Evolutionary conservation across 2,113 vertebrate genomes (phyloP).

Genomic region (Nipponia nippon): DNA sequence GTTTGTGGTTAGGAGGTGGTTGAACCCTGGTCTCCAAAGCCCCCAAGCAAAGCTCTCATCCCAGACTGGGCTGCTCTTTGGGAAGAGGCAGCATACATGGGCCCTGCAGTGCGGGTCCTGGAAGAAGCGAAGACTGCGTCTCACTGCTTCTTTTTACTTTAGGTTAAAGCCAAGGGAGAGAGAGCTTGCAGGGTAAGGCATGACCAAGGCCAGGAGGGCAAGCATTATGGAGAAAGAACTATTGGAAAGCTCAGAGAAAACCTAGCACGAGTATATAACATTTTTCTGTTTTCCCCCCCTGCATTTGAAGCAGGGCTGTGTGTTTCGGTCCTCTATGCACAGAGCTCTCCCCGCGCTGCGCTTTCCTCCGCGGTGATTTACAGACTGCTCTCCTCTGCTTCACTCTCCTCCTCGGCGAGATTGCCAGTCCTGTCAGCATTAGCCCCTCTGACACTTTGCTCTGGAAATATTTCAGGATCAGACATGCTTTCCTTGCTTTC

Average conservation of each 20-base stretch:
- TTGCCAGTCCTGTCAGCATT: constrained; percentile 55
- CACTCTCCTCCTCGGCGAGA: neutral
- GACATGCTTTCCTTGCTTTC: constrained; percentile 11
- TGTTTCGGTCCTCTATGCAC: neutral
- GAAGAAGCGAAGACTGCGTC: fast-evolving
- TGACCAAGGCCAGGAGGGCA: neutral
- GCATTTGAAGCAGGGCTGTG: neutral
- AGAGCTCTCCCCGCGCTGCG: neutral
- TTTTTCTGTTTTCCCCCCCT: neutral
- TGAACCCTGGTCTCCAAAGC: neutral
- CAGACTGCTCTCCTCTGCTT: constrained; percentile 18
- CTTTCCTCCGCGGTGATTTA: constrained; percentile 28
- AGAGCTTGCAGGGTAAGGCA: neutral
- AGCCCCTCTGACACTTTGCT: constrained; percentile 34
- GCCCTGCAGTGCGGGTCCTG: neutral
- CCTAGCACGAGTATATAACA: neutral
- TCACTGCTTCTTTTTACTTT: neutral
- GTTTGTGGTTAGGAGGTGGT: neutral
- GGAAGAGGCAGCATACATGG: neutral
- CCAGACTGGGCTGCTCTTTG: neutral
- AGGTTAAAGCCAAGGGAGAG: neutral
- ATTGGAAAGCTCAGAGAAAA: neutral
- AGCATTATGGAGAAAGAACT: neutral
- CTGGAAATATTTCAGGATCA: constrained; percentile 52
- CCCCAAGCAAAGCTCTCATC: neutral